Percentiles rank a stretch among this genome's conserved stretches.
These are phyloP conservation scores for Oreortyx pictus DNA, from an alignment of 2,797 vertebrate species.

Conservation along the genomic window DNA sequence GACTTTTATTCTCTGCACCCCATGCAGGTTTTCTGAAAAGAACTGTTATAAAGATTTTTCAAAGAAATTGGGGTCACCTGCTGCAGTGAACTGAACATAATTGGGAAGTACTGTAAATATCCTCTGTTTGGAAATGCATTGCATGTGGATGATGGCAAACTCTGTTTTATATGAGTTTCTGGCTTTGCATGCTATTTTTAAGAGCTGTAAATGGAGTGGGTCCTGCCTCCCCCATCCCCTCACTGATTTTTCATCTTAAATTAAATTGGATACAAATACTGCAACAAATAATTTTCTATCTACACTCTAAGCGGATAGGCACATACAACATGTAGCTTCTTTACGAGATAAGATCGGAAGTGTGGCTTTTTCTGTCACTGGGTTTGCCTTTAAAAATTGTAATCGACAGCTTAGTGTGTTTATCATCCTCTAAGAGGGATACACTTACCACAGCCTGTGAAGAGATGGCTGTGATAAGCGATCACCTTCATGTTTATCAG, in stretches of 20 bases:
- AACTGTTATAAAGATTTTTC: constrained; percentile 62
- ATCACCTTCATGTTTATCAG: neutral
- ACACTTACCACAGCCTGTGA: neutral
- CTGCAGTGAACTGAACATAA: constrained; percentile 63
- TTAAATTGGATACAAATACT: constrained; percentile 76
- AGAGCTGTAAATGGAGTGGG: constrained; percentile 65
- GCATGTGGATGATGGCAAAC: neutral
- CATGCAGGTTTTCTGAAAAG: constrained; percentile 60
- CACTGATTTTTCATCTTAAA: constrained; percentile 65
- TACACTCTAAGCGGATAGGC: constrained; percentile 2
- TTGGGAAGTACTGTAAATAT: constrained; percentile 56
- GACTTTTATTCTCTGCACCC: constrained; percentile 29
- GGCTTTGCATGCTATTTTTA: constrained; percentile 53
- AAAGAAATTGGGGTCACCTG: constrained; percentile 60
- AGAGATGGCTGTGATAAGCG: neutral
- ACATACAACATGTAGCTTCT: neutral
- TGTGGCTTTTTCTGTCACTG: constrained; percentile 41
- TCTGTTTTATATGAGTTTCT: constrained; percentile 35
- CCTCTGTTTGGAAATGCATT: constrained; percentile 59
- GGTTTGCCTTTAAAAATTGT: constrained; percentile 43
- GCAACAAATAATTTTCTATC: constrained; percentile 75
- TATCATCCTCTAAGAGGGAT: neutral
- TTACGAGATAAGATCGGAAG: constrained; percentile 5
- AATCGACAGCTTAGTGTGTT: constrained; percentile 14
- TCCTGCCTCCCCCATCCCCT: constrained; percentile 23